Evolutionary conservation across 2,797 vertebrate genomes (phyloP).

Genomic region (Sebastes flavidus): DNA sequence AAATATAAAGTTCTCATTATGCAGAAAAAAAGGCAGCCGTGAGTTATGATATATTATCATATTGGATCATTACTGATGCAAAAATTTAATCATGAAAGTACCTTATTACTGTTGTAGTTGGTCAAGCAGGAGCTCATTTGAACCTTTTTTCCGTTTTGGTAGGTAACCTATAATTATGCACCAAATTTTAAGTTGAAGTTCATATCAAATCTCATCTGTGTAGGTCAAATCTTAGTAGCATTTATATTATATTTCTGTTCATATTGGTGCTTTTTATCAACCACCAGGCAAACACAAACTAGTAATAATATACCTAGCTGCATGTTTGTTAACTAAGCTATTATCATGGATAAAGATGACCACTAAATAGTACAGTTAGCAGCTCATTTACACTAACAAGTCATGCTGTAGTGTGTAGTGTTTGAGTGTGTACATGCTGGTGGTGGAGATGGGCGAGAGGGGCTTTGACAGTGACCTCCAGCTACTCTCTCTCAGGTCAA

Average conservation of each 20-base stretch:
- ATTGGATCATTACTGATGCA: not conserved
- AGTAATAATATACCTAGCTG: not conserved
- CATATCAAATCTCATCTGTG: not conserved
- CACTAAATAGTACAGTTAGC: too few species aligned
- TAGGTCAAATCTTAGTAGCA: not conserved
- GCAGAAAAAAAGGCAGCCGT: not conserved
- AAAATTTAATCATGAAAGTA: not conserved
- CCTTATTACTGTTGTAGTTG: not conserved
- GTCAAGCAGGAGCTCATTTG: not conserved
- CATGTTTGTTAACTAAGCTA: not conserved
- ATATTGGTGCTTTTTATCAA: not conserved
- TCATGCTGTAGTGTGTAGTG: not conserved
- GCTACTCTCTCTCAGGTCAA: conserved; percentile 65
- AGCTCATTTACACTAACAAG: not conserved
- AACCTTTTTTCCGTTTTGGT: not conserved
- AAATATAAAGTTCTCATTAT: not conserved
- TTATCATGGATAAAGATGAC: not conserved
- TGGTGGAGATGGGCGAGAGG: not conserved
- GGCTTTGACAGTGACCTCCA: conserved; percentile 71
- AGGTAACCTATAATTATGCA: not conserved
- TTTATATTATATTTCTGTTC: not conserved
- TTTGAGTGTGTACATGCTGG: not conserved
- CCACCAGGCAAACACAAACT: not conserved
- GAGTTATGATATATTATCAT: not conserved
- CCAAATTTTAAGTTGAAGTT: not conserved